Evolutionary conservation across 2,797 vertebrate species (phyloP), one percentile per base, ranked within the genome.

Genomic region (Rhabdomys pumilio): DNA sequence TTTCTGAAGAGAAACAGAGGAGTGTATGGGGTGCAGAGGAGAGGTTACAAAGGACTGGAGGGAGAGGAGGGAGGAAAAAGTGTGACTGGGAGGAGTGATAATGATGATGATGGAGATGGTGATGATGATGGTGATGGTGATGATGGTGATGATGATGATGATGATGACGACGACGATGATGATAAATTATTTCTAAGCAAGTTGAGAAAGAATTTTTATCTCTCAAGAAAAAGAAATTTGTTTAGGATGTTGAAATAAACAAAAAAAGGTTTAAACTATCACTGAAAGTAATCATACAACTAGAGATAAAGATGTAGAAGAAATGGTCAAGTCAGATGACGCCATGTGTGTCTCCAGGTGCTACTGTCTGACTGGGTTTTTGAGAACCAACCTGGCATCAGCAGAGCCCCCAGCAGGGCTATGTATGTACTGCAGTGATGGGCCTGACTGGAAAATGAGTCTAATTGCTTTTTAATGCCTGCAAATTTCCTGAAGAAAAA

Each of bases 181-280:
- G 14, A 50, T 65, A 77, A 97, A 94, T 93, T 95, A 90, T 97
- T 94, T 95, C 69, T 50, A 82, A 96, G 19, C n/a, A 95, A 93
- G 67, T 87, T 41, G 94, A 73, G 69, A 89, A 95, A 93, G 88
- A 83, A 82, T n/a, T 38, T 88, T 84, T 65, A 9, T 59, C 34
- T 94, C 80, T 94, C 63, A 96, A 95, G 34, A 20, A 50, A 90
- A 94, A 59, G 55, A 92, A 90, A 76, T 55, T 77, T 94, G 26
- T 91, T 93, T 65, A 84, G 57, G 34, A 80, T 81, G 29, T 59
- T 93, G 44, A 94, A 4, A 95, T 44, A 91, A 97, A 93, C n/a
- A 93, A 63, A 84, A 91, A 87, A 93, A 90, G 44, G 87, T 81
- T 72, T 93, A 93, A 90, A 90, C 67, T 47, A 81, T 81, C n/a